Evolutionary conservation across 1,140 invertebrate species (phyloP).

Genomic region (Eriocheir sinensis): DNA sequence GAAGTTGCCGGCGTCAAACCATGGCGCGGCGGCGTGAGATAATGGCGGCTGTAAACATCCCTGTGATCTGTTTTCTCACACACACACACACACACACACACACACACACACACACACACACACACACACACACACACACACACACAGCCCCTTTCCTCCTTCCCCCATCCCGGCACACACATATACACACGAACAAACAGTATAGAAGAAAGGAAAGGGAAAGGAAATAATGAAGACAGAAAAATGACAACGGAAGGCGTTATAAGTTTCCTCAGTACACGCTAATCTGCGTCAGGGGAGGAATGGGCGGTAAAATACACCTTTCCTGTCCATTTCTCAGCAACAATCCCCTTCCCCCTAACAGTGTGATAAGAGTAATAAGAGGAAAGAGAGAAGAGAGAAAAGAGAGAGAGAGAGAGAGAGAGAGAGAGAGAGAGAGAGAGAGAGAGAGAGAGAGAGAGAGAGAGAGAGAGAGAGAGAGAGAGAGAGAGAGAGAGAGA

Average conservation of each 20-base stretch:
- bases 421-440: conserved; percentile 14
- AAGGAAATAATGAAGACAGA: not conserved
- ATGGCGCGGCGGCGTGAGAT: conserved; percentile 5
- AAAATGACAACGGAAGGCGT: not conserved
- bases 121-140: conserved; percentile 3
- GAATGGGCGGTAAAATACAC: not conserved
- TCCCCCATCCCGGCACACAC: too few relatives aligned
- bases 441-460: conserved; percentile 25
- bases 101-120: conserved; percentile 14
- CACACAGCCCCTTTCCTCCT: too few relatives aligned
- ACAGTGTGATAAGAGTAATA: conserved; percentile 41
- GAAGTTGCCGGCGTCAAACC: conserved; percentile 1
- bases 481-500: conserved; percentile 7
- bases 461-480: conserved; percentile 34
- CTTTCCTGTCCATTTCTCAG: conserved; percentile 44
- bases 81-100: conserved; percentile 26
- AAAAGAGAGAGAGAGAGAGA: conserved; percentile 23
- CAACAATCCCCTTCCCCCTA: not conserved
- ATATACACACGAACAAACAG: not conserved
- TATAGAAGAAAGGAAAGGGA: too few relatives aligned
- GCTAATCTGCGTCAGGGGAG: conserved; percentile 1
- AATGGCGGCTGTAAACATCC: conserved; percentile 12
- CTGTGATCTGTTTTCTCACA: not conserved
- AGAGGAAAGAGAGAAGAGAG: conserved; percentile 29
- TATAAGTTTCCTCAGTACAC: conserved; percentile 25